Conservation (phyloP, 1,140 invertebrate genomes). For the Lasaia peninsularis region DNA sequence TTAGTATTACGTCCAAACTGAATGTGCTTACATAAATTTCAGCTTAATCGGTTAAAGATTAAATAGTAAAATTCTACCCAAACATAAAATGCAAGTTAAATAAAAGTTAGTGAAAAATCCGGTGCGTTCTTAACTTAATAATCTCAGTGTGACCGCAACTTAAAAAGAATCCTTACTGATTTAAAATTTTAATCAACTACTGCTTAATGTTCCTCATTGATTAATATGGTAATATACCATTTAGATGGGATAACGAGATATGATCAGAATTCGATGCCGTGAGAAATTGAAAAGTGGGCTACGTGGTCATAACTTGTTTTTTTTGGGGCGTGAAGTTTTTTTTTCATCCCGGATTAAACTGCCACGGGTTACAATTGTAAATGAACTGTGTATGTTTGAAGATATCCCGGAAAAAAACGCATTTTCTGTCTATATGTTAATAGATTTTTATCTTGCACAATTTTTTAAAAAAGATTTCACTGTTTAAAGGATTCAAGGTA, state of each 20-base stretch:
- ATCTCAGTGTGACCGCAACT: not conserved
- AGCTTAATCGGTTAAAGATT: no score
- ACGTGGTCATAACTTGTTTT: not conserved
- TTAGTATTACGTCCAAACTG: no score
- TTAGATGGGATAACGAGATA: slow-evolving; percentile 39
- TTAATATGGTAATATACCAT: slow-evolving; percentile 27
- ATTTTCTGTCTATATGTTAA: no score
- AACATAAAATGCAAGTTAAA: no score
- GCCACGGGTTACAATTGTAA: not conserved
- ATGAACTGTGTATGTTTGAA: no score
- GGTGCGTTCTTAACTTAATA: no score
- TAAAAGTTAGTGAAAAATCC: no score
- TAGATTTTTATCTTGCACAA: no score
- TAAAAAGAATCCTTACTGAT: slow-evolving; percentile 5
- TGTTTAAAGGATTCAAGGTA: no score
- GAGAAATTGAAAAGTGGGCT: slow-evolving; percentile 3
- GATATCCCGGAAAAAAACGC: not conserved
- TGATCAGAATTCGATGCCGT: slow-evolving; percentile 15
- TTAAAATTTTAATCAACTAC: slow-evolving; percentile 7
- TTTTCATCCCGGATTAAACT: not conserved
- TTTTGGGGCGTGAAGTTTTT: not conserved
- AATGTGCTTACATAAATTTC: no score
- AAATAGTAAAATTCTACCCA: no score
- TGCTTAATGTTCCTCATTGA: slow-evolving; percentile 32
- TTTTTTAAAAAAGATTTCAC: no score